phyloP scores from a whole-genome alignment of 2,797 vertebrate genomes.

The Tragopan temminckii region DNA sequence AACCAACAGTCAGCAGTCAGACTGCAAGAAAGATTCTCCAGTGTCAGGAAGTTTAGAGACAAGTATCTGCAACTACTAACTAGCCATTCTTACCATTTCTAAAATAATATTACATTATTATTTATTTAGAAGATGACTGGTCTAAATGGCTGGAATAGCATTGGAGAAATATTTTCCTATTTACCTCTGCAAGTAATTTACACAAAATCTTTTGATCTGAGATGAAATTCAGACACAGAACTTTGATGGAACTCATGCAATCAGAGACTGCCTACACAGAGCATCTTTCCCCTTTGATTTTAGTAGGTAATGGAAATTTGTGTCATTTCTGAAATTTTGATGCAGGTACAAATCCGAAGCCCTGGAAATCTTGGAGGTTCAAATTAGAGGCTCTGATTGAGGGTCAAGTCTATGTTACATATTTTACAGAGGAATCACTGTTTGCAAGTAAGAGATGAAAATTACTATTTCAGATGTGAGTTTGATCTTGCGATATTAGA shows the following conservation, averaged over 20 bases:
- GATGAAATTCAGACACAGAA: not conserved
- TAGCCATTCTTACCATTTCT: not conserved
- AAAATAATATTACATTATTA: not conserved
- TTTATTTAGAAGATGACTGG: not conserved
- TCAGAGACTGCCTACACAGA: not conserved
- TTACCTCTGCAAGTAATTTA: not conserved
- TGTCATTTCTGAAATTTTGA: not conserved
- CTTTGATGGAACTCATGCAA: not conserved
- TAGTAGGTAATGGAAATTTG: not conserved
- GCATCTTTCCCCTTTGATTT: not conserved
- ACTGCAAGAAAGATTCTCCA: not conserved
- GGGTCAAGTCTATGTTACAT: not conserved
- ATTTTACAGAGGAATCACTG: slow-evolving; percentile 8
- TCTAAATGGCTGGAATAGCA: not conserved
- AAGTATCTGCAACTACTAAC: not conserved
- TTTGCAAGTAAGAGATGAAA: not conserved
- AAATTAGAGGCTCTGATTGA: slow-evolving; percentile 12
- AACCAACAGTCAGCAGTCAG: not conserved
- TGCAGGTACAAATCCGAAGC: not conserved
- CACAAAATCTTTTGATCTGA: not conserved
- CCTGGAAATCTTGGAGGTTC: not conserved
- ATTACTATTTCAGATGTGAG: slow-evolving; percentile 10
- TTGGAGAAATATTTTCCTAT: not conserved
- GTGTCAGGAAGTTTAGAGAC: not conserved
- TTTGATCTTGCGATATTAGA: not conserved